Evolutionary conservation across 2,888 invertebrate species (phyloP).

Genomic region (Cerastis rubricosa): DNA sequence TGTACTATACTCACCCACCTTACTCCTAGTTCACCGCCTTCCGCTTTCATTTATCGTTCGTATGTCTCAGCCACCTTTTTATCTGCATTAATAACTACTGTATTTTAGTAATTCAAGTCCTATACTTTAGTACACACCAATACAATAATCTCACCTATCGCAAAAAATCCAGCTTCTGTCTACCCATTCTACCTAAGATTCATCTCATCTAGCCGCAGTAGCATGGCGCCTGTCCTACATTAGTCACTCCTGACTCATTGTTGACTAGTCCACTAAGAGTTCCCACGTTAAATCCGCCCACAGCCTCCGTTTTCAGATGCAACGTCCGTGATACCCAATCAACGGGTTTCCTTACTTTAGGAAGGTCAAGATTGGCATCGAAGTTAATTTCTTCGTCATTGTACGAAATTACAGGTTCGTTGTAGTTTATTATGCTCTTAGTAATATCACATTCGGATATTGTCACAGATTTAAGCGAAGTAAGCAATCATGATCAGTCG

Average conservation of each 20-base stretch:
- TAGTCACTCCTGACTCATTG: conserved; percentile 72
- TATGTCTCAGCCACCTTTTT: neutral
- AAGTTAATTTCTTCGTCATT: conserved; percentile 28
- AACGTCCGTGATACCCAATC: conserved; percentile 72
- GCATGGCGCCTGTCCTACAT: conserved; percentile 65
- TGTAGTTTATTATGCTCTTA: neutral
- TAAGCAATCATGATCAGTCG: neutral
- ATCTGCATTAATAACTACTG: neutral
- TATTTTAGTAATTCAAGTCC: neutral
- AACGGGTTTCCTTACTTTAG: conserved; percentile 69
- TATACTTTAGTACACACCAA: neutral
- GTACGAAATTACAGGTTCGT: neutral
- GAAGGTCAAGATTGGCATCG: conserved; percentile 61
- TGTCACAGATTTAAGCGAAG: neutral
- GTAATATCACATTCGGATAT: neutral
- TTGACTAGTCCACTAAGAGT: conserved; percentile 67
- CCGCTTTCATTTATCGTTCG: neutral
- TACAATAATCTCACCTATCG: neutral
- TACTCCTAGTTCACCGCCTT: neutral
- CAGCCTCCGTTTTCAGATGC: conserved; percentile 71
- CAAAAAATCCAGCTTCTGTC: neutral
- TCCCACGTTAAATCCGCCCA: conserved; percentile 78
- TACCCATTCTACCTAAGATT: conserved; percentile 22
- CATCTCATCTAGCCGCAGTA: conserved; percentile 37
- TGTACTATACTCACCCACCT: too few species aligned